Percentiles rank a stretch among this genome's conserved stretches.
Conservation (phyloP, 2,113 vertebrate species). For the Gallinago media region DNA sequence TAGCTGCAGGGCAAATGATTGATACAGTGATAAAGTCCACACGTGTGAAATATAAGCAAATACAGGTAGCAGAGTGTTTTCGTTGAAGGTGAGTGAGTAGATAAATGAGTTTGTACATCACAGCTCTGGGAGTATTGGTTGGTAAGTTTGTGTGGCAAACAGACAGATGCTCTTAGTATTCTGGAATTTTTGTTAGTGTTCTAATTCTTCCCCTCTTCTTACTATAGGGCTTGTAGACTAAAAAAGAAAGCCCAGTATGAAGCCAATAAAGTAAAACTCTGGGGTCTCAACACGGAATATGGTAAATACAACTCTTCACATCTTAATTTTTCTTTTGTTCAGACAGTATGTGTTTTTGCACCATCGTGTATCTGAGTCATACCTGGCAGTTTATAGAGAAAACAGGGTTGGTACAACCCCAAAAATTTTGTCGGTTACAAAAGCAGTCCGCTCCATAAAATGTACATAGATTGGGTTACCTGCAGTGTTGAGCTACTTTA, state of each 20-base stretch:
- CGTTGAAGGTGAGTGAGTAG: background rate
- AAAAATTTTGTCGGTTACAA: background rate
- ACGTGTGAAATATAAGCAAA: background rate
- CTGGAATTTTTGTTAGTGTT: constrained; percentile 28
- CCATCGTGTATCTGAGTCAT: background rate
- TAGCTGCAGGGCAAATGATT: background rate
- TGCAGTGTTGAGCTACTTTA: background rate
- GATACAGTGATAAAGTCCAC: background rate
- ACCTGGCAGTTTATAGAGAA: background rate
- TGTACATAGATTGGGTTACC: background rate
- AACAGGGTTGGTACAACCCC: background rate
- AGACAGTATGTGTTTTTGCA: constrained; percentile 12
- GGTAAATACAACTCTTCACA: constrained; percentile 80
- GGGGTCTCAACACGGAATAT: constrained; percentile 98
- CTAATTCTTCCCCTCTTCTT: constrained; percentile 59
- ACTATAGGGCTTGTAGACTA: constrained; percentile 92
- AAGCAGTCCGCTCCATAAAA: background rate
- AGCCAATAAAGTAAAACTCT: constrained; percentile 99
- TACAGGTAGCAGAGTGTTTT: background rate
- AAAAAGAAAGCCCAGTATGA: constrained; percentile 99
- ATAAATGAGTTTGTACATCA: background rate
- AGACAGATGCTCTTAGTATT: background rate
- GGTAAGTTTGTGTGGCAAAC: background rate
- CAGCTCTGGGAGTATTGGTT: background rate
- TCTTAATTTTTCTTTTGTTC: constrained; percentile 25